phyloP scores from a whole-genome alignment of 2,888 invertebrate species.

The Stenolophus ochropezus region DNA sequence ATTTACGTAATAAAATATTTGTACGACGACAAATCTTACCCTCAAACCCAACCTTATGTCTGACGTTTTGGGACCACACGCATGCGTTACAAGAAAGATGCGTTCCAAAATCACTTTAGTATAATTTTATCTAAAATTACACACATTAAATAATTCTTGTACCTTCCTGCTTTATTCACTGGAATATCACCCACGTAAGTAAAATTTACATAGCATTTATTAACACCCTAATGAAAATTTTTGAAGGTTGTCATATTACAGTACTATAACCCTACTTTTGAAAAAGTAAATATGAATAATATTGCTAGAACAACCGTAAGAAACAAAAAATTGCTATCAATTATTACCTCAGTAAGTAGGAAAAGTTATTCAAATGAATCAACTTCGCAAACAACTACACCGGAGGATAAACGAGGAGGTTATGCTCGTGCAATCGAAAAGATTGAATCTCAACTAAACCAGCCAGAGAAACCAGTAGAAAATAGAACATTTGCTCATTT shows the following conservation, averaged over 20 bases:
- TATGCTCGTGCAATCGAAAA: conserved; percentile 86
- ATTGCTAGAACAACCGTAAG: conserved; percentile 2
- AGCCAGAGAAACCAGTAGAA: conserved; percentile 72
- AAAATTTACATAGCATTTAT: too few species aligned
- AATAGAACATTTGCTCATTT: conserved; percentile 84
- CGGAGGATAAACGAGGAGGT: conserved; percentile 74
- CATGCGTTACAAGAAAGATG: background rate
- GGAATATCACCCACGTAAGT: background rate
- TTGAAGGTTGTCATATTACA: background rate
- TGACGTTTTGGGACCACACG: conserved; percentile 25
- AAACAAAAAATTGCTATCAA: conserved; percentile 7
- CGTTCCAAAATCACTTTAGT: background rate
- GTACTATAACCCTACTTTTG: conserved; percentile 24
- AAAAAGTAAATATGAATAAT: conserved; percentile 47
- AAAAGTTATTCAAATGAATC: conserved; percentile 29
- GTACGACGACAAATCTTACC: background rate
- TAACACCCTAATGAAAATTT: too few species aligned
- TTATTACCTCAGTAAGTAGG: conserved; percentile 15
- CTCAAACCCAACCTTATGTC: conserved; percentile 23
- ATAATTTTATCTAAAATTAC: too few species aligned
- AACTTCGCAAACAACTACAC: conserved; percentile 1
- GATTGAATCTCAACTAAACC: conserved; percentile 76
- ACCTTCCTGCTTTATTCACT: too few species aligned
- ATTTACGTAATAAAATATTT: conserved; percentile 29
- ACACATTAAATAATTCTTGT: too few species aligned